Percentiles rank a stretch among this genome's conserved stretches.
phyloP scores from a whole-genome alignment of 2,888 invertebrate species.

The Euplagia quadripunctaria region DNA sequence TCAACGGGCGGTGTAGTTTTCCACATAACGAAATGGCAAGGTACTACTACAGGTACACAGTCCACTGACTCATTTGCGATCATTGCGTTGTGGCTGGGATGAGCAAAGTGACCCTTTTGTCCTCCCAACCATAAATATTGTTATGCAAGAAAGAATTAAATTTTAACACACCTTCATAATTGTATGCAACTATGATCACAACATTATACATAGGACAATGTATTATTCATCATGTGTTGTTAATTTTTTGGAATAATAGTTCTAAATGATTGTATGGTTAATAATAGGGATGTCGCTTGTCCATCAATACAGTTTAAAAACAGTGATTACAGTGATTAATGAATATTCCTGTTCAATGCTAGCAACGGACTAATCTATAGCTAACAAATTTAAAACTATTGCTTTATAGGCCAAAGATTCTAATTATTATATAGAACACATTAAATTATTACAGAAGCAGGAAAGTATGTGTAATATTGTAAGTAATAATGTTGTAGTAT shows the following conservation, averaged over 20 bases:
- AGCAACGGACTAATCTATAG: too few relatives aligned
- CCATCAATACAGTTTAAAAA: too few relatives aligned
- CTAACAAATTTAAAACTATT: too few relatives aligned
- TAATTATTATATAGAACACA: too few relatives aligned
- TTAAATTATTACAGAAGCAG: too few relatives aligned
- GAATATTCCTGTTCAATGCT: too few relatives aligned
- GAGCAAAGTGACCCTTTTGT: slow-evolving; percentile 63
- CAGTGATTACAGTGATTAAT: too few relatives aligned
- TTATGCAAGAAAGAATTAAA: slow-evolving; percentile 59
- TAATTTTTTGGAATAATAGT: slow-evolving; percentile 24
- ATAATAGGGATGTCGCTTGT: too few relatives aligned
- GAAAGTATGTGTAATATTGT: too few relatives aligned
- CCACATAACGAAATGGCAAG: slow-evolving; percentile 49
- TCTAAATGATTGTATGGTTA: not conserved
- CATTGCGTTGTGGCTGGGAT: slow-evolving; percentile 51
- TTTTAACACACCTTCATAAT: slow-evolving; percentile 34
- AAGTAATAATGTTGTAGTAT: too few relatives aligned
- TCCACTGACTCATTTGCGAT: slow-evolving; percentile 33
- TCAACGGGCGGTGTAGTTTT: slow-evolving; percentile 52
- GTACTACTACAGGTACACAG: slow-evolving; percentile 40
- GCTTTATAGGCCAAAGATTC: too few relatives aligned
- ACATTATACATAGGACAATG: slow-evolving; percentile 12
- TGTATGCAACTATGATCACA: slow-evolving; percentile 28
- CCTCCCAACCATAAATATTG: slow-evolving; percentile 58
- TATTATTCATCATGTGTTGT: slow-evolving; percentile 39